Percentiles rank a stretch among this genome's conserved stretches.
Evolutionary conservation across 2,113 vertebrate species (phyloP).

Genomic region (Uria lomvia): DNA sequence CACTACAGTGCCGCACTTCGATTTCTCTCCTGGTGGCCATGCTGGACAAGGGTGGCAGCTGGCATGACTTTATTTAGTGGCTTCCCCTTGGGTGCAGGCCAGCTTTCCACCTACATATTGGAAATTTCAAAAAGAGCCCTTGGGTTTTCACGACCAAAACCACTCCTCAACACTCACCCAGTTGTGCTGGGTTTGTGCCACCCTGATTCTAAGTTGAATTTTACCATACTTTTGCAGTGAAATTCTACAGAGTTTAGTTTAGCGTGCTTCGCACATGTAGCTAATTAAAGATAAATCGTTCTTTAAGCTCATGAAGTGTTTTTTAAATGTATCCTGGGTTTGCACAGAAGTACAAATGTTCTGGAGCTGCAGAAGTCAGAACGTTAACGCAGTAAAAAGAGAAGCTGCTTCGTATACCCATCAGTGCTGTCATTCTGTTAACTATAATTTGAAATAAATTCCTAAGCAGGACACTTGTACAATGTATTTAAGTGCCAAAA

Average conservation of each 20-base stretch:
- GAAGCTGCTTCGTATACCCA: neutral
- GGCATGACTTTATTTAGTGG: neutral
- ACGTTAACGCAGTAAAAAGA: neutral
- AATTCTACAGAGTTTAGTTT: neutral
- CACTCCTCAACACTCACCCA: neutral
- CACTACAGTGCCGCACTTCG: rapidly evolving
- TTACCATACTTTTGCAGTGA: neutral
- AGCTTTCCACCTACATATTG: rapidly evolving
- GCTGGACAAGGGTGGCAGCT: neutral
- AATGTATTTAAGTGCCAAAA: neutral
- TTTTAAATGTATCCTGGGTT: neutral
- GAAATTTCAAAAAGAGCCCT: neutral
- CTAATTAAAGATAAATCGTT: neutral
- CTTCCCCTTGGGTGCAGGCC: neutral
- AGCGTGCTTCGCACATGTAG: neutral
- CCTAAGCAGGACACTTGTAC: neutral
- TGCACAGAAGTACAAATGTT: neutral
- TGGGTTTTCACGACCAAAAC: neutral
- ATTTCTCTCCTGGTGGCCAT: rapidly evolving
- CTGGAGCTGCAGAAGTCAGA: neutral
- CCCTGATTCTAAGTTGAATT: neutral
- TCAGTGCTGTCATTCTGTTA: neutral
- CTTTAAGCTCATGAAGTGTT: neutral
- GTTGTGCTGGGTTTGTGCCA: neutral
- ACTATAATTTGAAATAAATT: neutral